A percentile compares a stretch with the other conserved stretches of the same genome.
Conservation (phyloP, 2,888 invertebrate species). For the Agrochola circellaris region DNA sequence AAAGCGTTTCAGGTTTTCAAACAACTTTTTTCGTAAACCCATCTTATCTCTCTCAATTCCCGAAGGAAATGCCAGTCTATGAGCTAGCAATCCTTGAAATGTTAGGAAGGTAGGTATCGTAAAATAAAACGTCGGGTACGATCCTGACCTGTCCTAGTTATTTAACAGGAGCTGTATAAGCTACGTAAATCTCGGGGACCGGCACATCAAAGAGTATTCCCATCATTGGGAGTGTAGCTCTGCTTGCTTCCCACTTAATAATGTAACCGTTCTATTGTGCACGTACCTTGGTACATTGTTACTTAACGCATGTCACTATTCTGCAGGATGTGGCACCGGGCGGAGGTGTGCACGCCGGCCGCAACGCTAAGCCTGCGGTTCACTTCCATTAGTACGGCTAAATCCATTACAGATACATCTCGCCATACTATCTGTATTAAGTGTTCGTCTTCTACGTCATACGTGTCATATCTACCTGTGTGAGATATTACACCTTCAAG, state of each 20-base stretch:
- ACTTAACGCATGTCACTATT: conserved; percentile 72
- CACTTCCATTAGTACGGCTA: conserved; percentile 85
- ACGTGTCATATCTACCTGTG: conserved; percentile 34
- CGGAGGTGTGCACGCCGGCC: conserved; percentile 71
- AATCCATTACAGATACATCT: conserved; percentile 83
- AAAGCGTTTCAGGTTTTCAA: background rate
- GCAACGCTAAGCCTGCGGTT: conserved; percentile 84
- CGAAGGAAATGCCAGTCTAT: background rate
- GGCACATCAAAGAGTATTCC: conserved; percentile 42
- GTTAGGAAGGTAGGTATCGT: background rate
- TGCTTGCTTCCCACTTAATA: conserved; percentile 60
- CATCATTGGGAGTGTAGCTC: conserved; percentile 33
- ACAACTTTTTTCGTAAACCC: background rate
- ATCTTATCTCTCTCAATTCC: background rate
- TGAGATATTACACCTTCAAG: conserved; percentile 28
- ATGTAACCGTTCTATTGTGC: conserved; percentile 57
- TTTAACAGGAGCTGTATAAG: conserved; percentile 15
- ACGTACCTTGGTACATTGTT: conserved; percentile 41
- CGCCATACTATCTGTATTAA: conserved; percentile 62
- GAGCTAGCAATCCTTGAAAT: background rate
- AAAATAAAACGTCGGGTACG: background rate
- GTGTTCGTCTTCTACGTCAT: conserved; percentile 42
- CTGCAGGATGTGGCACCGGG: conserved; percentile 73
- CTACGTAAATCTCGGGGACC: conserved; percentile 22
- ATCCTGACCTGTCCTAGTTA: conserved; percentile 8